Conservation (phyloP, 2,113 vertebrate genomes). For the Anser brachyrhynchus region DNA sequence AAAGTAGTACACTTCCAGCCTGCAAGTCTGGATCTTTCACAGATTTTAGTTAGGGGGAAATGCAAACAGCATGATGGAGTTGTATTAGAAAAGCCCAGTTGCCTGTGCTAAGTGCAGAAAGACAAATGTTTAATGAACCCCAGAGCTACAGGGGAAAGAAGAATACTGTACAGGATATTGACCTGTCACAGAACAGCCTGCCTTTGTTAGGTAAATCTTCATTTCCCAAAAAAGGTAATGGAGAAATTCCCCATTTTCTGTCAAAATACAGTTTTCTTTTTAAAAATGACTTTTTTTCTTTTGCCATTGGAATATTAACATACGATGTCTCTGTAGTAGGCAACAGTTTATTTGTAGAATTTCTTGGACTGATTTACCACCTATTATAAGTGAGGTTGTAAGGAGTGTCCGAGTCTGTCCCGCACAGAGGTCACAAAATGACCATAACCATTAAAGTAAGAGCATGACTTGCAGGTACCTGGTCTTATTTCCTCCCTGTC, state of each 20-base stretch:
- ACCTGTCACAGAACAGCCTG: background rate
- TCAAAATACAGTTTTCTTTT: background rate
- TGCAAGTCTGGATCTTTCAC: background rate
- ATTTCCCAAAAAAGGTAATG: background rate
- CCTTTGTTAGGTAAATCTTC: background rate
- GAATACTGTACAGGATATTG: background rate
- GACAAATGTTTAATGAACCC: background rate
- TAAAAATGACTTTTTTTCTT: background rate
- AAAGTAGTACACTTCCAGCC: background rate
- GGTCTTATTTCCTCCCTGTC: background rate
- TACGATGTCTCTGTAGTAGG: background rate
- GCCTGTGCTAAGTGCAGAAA: background rate
- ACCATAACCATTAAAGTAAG: background rate
- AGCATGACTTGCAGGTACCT: background rate
- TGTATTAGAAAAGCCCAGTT: background rate
- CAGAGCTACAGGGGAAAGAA: background rate
- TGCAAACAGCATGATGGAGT: background rate
- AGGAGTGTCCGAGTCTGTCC: background rate
- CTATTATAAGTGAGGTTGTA: background rate
- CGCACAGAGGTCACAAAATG: accelerated
- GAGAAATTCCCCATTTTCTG: background rate
- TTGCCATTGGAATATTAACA: background rate
- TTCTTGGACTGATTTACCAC: background rate
- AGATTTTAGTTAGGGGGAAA: background rate
- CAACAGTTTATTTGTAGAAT: background rate